Evolutionary conservation across 2,888 invertebrate species (phyloP).

Genomic region (Drosophila anomalata): DNA sequence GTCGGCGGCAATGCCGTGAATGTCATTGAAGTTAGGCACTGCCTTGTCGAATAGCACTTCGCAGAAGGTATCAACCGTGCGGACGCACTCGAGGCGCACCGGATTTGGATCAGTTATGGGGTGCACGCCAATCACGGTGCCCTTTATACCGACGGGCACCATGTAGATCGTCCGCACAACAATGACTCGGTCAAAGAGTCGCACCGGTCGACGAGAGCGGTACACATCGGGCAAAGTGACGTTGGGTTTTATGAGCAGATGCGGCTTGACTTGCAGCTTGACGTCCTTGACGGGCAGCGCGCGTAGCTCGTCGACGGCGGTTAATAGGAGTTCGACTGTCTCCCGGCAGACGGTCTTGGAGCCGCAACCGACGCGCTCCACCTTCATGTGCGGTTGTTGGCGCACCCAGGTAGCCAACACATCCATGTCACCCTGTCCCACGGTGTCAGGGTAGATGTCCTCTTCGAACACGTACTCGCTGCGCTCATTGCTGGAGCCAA

Average conservation of each 20-base stretch:
- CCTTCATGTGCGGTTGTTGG: slow-evolving; percentile 87
- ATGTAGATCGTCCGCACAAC: slow-evolving; percentile 89
- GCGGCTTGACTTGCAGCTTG: slow-evolving; percentile 91
- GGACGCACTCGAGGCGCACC: slow-evolving; percentile 85
- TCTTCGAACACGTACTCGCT: slow-evolving; percentile 88
- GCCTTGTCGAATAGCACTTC: slow-evolving; percentile 92
- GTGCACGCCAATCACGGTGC: slow-evolving; percentile 91
- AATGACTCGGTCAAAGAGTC: slow-evolving; percentile 93
- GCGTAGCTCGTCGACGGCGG: slow-evolving; percentile 83
- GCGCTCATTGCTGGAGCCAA: slow-evolving; percentile 84
- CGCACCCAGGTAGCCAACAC: slow-evolving; percentile 89
- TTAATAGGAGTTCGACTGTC: slow-evolving; percentile 84
- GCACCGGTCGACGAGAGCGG: slow-evolving; percentile 57
- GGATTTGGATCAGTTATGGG: slow-evolving; percentile 82
- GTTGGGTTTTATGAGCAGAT: slow-evolving; percentile 86
- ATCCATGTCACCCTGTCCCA: slow-evolving; percentile 82
- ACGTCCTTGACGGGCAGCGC: slow-evolving; percentile 85
- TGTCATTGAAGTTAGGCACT: slow-evolving; percentile 87
- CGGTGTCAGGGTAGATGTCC: slow-evolving; percentile 87
- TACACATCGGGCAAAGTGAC: slow-evolving; percentile 85
- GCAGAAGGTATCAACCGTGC: slow-evolving; percentile 86
- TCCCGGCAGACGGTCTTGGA: slow-evolving; percentile 89
- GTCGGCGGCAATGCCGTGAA: slow-evolving; percentile 80
- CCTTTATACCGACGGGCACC: slow-evolving; percentile 91
- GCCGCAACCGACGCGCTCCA: slow-evolving; percentile 88